phyloP scores from a whole-genome alignment of 1,140 invertebrate species.

The Drosophila rhopaloa region DNA sequence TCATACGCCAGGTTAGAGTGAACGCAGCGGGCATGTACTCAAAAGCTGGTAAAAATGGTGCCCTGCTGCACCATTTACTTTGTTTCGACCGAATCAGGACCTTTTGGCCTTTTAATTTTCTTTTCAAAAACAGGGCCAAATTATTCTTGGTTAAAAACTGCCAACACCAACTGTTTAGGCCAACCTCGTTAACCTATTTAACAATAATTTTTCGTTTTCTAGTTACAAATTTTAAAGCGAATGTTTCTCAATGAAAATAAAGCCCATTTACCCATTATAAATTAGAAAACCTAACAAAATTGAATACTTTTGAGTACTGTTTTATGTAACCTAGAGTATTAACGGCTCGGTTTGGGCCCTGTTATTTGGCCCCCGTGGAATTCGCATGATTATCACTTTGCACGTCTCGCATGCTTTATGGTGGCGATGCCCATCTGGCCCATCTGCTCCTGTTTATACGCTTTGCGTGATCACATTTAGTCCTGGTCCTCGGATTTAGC shows the following conservation, averaged over 20 bases:
- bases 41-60: background rate
- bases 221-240: too few species aligned
- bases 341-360: background rate
- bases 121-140: too few species aligned
- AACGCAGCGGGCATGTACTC: background rate
- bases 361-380: constrained; percentile 1
- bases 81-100: too few species aligned
- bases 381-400: constrained; percentile 67
- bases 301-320: too few species aligned
- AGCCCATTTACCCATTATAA: too few species aligned
- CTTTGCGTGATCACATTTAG: constrained; percentile 73
- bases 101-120: too few species aligned
- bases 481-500: constrained; percentile 11
- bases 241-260: too few species aligned
- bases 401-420: constrained; percentile 74
- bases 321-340: background rate
- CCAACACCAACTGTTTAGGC: too few species aligned
- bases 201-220: too few species aligned
- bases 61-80: background rate
- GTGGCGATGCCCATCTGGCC: constrained; percentile 49
- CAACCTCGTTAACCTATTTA: too few species aligned
- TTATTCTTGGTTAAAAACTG: too few species aligned
- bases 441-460: constrained; percentile 67
- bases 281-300: background rate
- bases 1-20: constrained; percentile 49